These are phyloP conservation scores for Phalacrocorax aristotelis DNA, from an alignment of 2,113 vertebrate genomes.

Conservation along the genomic window DNA sequence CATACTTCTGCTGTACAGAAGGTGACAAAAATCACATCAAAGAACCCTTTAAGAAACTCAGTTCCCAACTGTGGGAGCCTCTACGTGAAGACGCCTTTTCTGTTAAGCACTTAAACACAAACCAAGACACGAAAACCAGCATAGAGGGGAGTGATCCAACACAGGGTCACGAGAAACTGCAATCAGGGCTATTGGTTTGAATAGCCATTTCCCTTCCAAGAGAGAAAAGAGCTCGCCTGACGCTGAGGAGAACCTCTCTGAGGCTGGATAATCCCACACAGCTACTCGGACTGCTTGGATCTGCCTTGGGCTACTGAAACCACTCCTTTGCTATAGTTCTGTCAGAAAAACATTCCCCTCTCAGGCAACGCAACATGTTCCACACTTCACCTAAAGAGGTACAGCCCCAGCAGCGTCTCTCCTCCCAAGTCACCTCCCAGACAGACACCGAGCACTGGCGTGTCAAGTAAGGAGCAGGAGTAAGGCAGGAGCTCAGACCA, in stretches of 20 bases:
- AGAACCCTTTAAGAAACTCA: not conserved
- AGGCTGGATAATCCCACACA: not conserved
- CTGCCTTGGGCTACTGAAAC: not conserved
- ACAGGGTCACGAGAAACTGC: not conserved
- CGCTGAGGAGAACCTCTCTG: not conserved
- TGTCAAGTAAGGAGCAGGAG: not conserved
- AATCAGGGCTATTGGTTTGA: not conserved
- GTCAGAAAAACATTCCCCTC: not conserved
- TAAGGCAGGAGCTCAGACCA: rapidly evolving
- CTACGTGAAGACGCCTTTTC: rapidly evolving
- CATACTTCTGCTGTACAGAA: not conserved
- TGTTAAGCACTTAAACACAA: not conserved
- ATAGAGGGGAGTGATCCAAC: not conserved
- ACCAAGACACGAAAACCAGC: not conserved
- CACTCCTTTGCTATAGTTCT: not conserved
- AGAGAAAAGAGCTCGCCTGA: not conserved
- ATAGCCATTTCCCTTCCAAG: not conserved
- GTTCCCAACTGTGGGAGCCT: not conserved
- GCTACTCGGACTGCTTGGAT: not conserved
- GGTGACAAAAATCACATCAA: not conserved
- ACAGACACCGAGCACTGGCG: rapidly evolving
- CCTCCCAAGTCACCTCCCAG: not conserved
- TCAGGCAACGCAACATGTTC: rapidly evolving
- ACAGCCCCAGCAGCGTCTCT: not conserved
- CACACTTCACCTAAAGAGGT: not conserved